Base-by-base conservation (phyloP, 2,113 vertebrate genomes). In the Eudyptes chrysolophus region DNA sequence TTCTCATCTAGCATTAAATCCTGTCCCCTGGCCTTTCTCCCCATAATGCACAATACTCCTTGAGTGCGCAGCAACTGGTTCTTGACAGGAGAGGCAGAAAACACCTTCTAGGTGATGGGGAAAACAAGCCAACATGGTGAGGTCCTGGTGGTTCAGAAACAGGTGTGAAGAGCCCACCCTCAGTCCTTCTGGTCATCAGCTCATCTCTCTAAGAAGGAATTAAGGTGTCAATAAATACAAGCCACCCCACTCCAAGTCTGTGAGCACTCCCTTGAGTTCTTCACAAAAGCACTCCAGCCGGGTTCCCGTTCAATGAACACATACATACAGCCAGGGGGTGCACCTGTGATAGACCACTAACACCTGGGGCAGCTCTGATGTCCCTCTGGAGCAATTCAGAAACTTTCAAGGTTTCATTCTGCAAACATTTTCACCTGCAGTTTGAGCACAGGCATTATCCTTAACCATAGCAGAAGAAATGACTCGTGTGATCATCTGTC, bases 301-400 rank as follows among this genome's bases (percentile, higher is more conserved):
- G 16, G 40, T 32, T 72, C 32, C 64, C 1, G 0, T 22, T 12
- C 57, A 19, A 9, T 13, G 77, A 34, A 25, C 17, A 6, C 25
- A 7, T 2, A 38, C 5, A 11, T 0, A 16, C 10, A 34, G 38
- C n/a, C 5, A 3, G 26, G 32, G 54, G 44, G 51, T n/a, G 46
- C 1, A 1, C 10, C 42, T 19, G 16, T 10, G 57, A 75, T 0
- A 58, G 65, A 27, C 24, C 68, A n/a, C 9, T 1, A 32, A 21
- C 57, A 49, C 36, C 16, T 4, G 19, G 40, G 7, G 8, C 40
- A 83, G 46, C 65, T 61, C 48, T 17, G 16, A 38, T 21, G 19
- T 54, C 20, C 57, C 74, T 51, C 62, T 65, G 30, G 13, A 85
- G n/a, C 30, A 72, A 36, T 15, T 34, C 24, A 32, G 52, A 61